Base-by-base conservation (phyloP, 2,113 vertebrate genomes). In the Lophius piscatorius region DNA sequence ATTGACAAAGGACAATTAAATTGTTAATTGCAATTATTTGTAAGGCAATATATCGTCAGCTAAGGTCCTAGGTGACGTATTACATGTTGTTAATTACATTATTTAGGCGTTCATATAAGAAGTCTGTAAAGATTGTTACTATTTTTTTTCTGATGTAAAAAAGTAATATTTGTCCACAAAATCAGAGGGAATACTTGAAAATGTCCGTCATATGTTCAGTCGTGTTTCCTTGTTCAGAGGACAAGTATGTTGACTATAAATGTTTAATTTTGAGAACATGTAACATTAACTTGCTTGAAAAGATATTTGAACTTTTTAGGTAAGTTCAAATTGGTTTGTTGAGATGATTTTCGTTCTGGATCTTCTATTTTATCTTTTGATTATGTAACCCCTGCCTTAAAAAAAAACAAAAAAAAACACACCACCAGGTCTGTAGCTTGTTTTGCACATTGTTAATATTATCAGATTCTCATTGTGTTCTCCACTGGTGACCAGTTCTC, bases 401-500 rank as follows among this genome's bases (percentile, higher is more conserved):
- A 13, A 2, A 4, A 24, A 4, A 24, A n/a, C n/a, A n/a, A n/a
- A n/a, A n/a, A n/a, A n/a, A n/a, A n/a, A n/a, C n/a, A n/a, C 3
- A 17, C 9, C 3, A 3, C 7, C 35, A 17, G 59, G 20, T 11
- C 33, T 23, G 9, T 20, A 6, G 21, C 13, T 2, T 13, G 13
- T 18, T 10, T 9, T 35, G 9, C 14, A 49, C 36, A 9, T 2
- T 21, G 1, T 24, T 18, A 6, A 6, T 6, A 4, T 61, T 5
- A 46, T 16, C 20, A 40, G 17, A 39, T 9, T 12, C n/a, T 59
- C 20, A 2, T 28, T 45, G 26, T 7, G 34, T 1, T 61, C 10
- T 60, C 23, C 8, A 5, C 2, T 6, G 49, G 36, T 70, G 6
- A 39, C 8, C 67, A 98, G 95, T 94, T 80, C 81, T 92, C 29